These are phyloP conservation scores for Plagiodera versicolora DNA, from an alignment of 2,888 invertebrate species.

Conservation along the genomic window DNA sequence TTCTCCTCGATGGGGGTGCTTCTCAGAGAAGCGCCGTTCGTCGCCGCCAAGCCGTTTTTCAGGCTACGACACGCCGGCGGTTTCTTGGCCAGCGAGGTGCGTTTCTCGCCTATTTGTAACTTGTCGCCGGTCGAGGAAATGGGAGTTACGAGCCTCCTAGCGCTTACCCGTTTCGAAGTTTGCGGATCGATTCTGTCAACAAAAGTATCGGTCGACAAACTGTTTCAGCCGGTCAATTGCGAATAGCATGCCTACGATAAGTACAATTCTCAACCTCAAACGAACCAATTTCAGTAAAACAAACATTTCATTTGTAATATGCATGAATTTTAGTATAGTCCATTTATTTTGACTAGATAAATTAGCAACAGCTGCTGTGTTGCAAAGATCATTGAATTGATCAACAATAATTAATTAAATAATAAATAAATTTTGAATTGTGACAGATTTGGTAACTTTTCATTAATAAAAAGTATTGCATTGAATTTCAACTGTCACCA, in stretches of 20 bases:
- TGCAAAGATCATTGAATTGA: too few species aligned
- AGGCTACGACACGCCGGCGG: slow-evolving; percentile 22
- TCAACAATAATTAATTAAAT: too few species aligned
- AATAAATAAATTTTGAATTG: too few species aligned
- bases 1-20: slow-evolving; percentile 33
- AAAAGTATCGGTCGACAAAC: slow-evolving; percentile 38
- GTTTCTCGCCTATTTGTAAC: slow-evolving; percentile 34
- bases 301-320: too few species aligned
- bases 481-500: too few species aligned
- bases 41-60: slow-evolving; percentile 20
- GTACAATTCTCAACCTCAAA: background rate
- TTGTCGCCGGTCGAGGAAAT: slow-evolving; percentile 29
- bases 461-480: too few species aligned
- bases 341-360: too few species aligned
- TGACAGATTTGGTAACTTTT: too few species aligned
- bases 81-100: slow-evolving; percentile 39
- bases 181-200: slow-evolving; percentile 49
- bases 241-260: slow-evolving; percentile 38
- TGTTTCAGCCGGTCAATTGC: slow-evolving; percentile 39
- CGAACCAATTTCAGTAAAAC: background rate
- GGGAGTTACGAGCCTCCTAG: slow-evolving; percentile 32
- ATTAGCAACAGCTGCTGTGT: too few species aligned
- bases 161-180: slow-evolving; percentile 29
- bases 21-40: slow-evolving; percentile 28
- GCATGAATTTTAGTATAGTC: too few species aligned